These are phyloP conservation scores for Drosophila limbata DNA, from an alignment of 2,888 invertebrate species.

Conservation along the genomic window DNA sequence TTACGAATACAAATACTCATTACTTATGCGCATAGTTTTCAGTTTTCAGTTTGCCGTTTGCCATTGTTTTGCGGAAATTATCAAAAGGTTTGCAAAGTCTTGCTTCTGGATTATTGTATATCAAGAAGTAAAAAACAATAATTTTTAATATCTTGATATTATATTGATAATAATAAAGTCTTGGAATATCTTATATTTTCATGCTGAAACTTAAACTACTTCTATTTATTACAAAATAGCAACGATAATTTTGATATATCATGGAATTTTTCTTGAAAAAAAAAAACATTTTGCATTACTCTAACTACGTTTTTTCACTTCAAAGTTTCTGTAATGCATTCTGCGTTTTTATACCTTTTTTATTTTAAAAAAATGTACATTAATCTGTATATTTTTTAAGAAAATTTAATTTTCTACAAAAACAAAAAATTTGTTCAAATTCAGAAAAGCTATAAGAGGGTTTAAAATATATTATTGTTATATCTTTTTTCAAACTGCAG, in stretches of 20 bases:
- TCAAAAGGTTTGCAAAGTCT: slow-evolving; percentile 7
- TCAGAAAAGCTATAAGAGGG: too few relatives aligned
- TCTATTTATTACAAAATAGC: too few relatives aligned
- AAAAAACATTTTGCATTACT: neutral
- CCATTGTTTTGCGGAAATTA: slow-evolving; percentile 8
- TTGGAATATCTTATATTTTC: neutral
- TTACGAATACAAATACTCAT: slow-evolving; percentile 20
- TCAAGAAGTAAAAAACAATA: neutral
- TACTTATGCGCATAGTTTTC: slow-evolving; percentile 22
- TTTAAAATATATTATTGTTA: too few relatives aligned
- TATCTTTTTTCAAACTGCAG: too few relatives aligned
- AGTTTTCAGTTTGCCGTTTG: slow-evolving; percentile 10
- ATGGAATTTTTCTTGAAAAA: neutral
- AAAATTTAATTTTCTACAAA: too few relatives aligned
- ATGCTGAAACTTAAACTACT: neutral
- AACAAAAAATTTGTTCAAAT: too few relatives aligned
- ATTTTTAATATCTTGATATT: neutral
- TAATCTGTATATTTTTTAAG: too few relatives aligned
- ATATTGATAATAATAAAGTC: neutral
- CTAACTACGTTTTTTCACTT: too few relatives aligned
- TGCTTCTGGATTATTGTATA: neutral
- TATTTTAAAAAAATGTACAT: neutral
- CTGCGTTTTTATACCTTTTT: neutral
- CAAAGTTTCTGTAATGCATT: neutral
- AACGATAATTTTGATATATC: neutral